phyloP scores from a whole-genome alignment of 2,113 vertebrate genomes.

The Serinus canaria region DNA sequence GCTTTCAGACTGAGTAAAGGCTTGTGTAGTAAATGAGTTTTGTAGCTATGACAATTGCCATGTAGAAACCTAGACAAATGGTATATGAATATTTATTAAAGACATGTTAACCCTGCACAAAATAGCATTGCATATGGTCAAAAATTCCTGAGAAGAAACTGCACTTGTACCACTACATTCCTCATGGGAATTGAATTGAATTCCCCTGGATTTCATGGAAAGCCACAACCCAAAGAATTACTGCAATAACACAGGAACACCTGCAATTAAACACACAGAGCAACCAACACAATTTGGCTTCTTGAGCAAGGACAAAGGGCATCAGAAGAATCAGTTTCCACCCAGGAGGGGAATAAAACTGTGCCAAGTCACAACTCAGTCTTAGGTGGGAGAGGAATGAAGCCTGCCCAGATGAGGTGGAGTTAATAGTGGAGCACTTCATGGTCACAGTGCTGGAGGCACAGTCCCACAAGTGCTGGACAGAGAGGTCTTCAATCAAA shows the following conservation, averaged over 20 bases:
- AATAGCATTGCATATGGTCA: neutral
- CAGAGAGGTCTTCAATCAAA: neutral
- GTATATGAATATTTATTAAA: neutral
- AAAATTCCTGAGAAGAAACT: neutral
- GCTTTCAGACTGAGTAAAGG: neutral
- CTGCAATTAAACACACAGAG: neutral
- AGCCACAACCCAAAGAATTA: neutral
- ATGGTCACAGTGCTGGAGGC: neutral
- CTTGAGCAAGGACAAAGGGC: neutral
- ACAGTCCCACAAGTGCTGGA: neutral
- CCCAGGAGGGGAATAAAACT: neutral
- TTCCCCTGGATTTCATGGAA: neutral
- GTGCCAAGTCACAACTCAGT: neutral
- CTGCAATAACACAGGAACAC: neutral
- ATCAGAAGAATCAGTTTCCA: neutral
- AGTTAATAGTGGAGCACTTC: neutral
- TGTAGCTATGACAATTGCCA: neutral
- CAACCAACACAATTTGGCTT: neutral
- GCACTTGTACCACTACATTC: neutral
- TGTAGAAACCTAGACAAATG: neutral
- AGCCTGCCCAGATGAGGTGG: neutral
- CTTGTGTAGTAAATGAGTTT: neutral
- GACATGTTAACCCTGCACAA: neutral
- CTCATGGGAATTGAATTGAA: neutral
- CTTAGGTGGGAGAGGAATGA: neutral